Evolutionary conservation across 2,113 vertebrate species (phyloP), one percentile per base, ranked within the genome.

Genomic region (Nestor notabilis): DNA sequence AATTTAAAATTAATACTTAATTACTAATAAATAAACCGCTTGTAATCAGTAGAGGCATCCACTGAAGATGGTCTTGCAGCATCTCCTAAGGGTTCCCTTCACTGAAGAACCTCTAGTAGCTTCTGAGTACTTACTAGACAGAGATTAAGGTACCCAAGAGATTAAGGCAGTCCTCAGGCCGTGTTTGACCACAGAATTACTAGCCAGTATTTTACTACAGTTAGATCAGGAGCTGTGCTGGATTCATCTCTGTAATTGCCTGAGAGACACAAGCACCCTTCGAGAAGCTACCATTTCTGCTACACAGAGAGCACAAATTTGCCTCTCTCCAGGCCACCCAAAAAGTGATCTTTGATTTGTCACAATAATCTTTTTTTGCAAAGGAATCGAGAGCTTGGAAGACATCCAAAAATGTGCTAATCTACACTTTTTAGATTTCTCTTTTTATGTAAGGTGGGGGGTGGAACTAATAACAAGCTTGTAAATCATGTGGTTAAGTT

Each of bases 331-430:
- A 85, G 92, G 89, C 95, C 94, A 95, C 94, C 93, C 90, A 90
- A 95, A 92, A 93, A 94, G 76, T 71, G 77, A 95, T 87, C 87
- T 95, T 95, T 93, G 86, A 87, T 94, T 96, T 95, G 65, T 93
- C 86, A 92, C 89, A 97, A 92, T 94, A 96, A 89, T 92, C 72
- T 83, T 89, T 95, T 95, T 92, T 81, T 71, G 72, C 33, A 82
- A 56, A 90, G 74, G 52, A 94, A 84, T 72, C 4, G 37, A 93
- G 80, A 92, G 25, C 63, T 95, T 97, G 96, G 94, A 96, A 79
- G 13, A 39, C 64, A 89, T 55, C 92, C 86, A 97, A 93, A 88
- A 96, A 95, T 93, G 65, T 92, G 94, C 87, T 96, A 93, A 97
- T 97, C 94, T 95, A 81, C 72, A 90, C 50, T 93, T 96, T 76